phyloP scores from a whole-genome alignment of 1,140 invertebrate genomes.

The Cheumatopsyche charites region DNA sequence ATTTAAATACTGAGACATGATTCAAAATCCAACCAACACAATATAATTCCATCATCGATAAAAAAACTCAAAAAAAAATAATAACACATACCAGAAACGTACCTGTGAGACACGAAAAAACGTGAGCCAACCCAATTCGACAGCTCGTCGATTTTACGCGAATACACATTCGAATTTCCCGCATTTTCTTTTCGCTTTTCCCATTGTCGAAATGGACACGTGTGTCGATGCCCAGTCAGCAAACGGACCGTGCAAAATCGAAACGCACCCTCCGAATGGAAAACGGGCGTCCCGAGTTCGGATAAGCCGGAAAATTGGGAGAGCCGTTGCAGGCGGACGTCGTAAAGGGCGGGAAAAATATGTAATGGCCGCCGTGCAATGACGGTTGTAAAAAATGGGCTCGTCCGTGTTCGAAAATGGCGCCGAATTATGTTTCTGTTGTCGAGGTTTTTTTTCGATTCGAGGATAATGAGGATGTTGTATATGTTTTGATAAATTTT shows the following conservation, averaged over 20 bases:
- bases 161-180: neutral
- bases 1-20: no score
- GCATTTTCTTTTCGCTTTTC: neutral
- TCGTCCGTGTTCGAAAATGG: neutral
- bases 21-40: no score
- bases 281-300: constrained; percentile 17
- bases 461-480: no score
- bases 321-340: constrained; percentile 29
- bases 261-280: neutral
- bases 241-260: constrained; percentile 15
- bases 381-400: neutral
- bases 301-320: neutral
- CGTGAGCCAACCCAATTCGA: neutral
- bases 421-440: neutral
- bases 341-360: constrained; percentile 37
- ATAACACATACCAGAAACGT: neutral
- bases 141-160: neutral
- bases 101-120: neutral
- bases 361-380: constrained; percentile 25
- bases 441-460: no score
- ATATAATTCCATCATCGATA: no score
- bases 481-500: no score
- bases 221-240: neutral
- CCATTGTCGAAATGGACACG: constrained; percentile 3
- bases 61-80: no score